Evolutionary conservation across 2,888 invertebrate genomes (phyloP), one percentile per base, ranked within the genome.

Genomic region (Melangyna quadrimaculata): DNA sequence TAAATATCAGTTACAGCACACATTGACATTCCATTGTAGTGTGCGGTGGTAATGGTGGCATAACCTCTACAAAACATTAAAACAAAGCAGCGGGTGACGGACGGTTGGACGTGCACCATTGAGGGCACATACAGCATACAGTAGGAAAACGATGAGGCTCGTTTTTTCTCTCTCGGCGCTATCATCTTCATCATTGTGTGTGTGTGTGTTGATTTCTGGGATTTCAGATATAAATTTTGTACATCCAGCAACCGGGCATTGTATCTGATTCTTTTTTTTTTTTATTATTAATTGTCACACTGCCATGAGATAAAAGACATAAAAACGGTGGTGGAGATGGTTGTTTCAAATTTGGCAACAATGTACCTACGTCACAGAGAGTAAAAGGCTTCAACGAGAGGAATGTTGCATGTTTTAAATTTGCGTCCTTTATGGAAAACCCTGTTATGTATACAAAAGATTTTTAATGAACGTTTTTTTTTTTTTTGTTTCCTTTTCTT

Each of bases 1-100:
- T 55, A 48, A 69, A 70, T 83, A 79, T 84, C 83, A 74, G 83
- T 79, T 84, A 59, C 78, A 59, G 12, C 59, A 74, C 48, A 53
- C 74, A 78, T 72, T 77, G 72, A 53, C 77, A 77, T 83, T 78
- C 65, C 74, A 70, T 71, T 70, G 43, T 55, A 63, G 43, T 17
- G 22, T 57, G 37, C 3, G 40, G 14, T 40, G n/a, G 37, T 27
- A 67, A 22, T 8, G 40, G 14, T 40, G n/a, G 37, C 35, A 67
- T 75, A 70, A 79, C 71, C 37, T 48, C 35, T 37, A 67, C 65
- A 65, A 65, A 65, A 65, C 32, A 32, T 65, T 48, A n/a, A 67
- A 67, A 67, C 32, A 67, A 48, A 63, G 40, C 27, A 40, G 40
- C 61, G 43, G 40, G 63, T 43, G 32, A 57, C 55, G 19, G 19